Evolutionary conservation across 2,797 vertebrate species (phyloP), one percentile per base, ranked within the genome.

Genomic region (Avahi laniger): DNA sequence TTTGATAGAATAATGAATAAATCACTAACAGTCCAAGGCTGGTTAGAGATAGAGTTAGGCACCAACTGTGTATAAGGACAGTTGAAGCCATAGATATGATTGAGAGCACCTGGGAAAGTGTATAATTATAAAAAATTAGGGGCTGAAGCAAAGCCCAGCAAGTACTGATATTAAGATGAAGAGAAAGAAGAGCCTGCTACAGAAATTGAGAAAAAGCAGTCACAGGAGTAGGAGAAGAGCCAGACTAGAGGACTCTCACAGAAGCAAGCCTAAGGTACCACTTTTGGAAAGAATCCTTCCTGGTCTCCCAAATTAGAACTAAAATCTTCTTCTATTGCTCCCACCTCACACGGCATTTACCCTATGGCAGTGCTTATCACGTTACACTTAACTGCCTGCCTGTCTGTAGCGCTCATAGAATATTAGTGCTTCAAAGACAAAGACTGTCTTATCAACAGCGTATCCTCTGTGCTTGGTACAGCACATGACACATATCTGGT

Each of bases 121-220:
- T 67, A 73, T 54, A 76, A 90, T 75, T 33, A 65, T 57, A 84
- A 84, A 52, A 85, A 83, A 94, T 82, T 72, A 96, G 17, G 30
- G 17, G 83, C 28, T 57, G 2, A 48, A 22, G 57, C 33, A 92
- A 70, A 69, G 7, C 1, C 14, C 26, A 93, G 28, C 15, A 35
- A 91, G 12, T 7, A 43, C 7, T 35, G 17, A 30, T 78, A 54
- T 80, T 70, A 92, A 92, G 72, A 82, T 48, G 4, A 82, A 57
- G 30, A 92, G 33, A 50, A 82, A 85, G n/a, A 41, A 52, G 38
- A 95, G 59, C 7, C 38, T 52, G 38, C 22, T 82, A 38, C 63
- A 33, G 18, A 84, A 78, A 76, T n/a, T 46, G 67, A 90, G 59
- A 84, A 84, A 78, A 80, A 81, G n/a, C 41, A 93, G n/a, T 15